Base-by-base conservation (phyloP, 2,888 invertebrate species). In the Adela reaumurella region DNA sequence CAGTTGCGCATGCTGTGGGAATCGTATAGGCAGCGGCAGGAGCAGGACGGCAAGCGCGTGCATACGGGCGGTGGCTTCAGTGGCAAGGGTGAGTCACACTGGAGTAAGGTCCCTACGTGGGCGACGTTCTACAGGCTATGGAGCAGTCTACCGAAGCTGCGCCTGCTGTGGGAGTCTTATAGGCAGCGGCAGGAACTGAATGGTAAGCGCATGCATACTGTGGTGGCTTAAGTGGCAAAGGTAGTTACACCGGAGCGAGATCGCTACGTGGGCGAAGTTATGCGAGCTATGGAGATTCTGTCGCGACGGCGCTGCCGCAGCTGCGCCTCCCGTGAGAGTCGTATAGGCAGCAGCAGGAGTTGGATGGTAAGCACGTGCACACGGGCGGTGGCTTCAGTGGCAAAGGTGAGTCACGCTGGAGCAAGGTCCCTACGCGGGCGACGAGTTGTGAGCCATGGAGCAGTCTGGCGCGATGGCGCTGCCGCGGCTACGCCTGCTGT, bases 311-410 rank as follows among this genome's bases (percentile, higher is more conserved):
- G 1, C 93, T 97, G 0, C 84, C 85, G 2, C 88, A 90, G 10
- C 73, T 99, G 45, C 77, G 88, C 44, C 82, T 83, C 20, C 72
- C 98, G 20, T 97, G 94, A 92, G 92, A 92, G 41, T 83, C 83
- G 0, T 99, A 97, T 69, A 95, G 94, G 70, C 83, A 87, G 1
- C 87, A 89, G 53, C 94, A 94, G 70, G 94, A 94, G 65, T 89
- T 92, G 16, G 95, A 96, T 59, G 91, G 94, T 6, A 94, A 94
- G 69, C 92, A 90, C 61, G 92, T 94, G 4, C 94, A 94, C 58
- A 87, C 90, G 0, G 94, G 93, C 0, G 97, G 97, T 24, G 95
- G 96, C 8, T 97, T 95, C 61, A 92, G 93, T 58, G 97, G 97
- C 1, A 95, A 96, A 81, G 90, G 84, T 78, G 10, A 20, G 35